These are phyloP conservation scores for Drosophila trapezifrons DNA, from an alignment of 1,140 invertebrate genomes.

Conservation along the genomic window DNA sequence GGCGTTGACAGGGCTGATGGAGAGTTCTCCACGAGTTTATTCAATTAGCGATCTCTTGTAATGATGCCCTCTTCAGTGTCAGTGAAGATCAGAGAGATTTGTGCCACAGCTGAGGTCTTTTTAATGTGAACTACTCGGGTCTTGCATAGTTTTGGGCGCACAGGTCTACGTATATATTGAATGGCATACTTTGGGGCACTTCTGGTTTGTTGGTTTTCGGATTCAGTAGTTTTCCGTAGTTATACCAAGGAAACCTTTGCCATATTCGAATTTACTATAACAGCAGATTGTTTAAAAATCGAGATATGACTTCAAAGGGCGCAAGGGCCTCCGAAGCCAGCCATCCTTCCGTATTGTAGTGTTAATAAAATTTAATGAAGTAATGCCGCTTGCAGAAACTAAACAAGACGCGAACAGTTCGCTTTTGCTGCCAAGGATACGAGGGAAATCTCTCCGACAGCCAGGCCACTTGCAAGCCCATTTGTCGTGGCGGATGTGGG, in stretches of 20 bases:
- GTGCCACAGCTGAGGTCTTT: not conserved
- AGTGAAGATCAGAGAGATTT: conserved; percentile 21
- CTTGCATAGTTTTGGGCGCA: conserved; percentile 11
- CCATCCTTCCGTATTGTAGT: no score
- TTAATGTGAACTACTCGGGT: no score
- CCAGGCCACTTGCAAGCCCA: conserved; percentile 77
- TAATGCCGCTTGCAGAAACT: conserved; percentile 41
- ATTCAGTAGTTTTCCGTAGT: no score
- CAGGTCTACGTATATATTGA: not conserved
- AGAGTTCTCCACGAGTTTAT: conserved; percentile 28
- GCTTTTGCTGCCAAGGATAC: conserved; percentile 80
- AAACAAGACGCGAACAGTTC: conserved; percentile 79
- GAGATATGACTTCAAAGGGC: not conserved
- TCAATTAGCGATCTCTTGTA: conserved; percentile 31
- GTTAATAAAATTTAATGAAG: no score
- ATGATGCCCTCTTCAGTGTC: conserved; percentile 25
- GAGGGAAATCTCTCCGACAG: conserved; percentile 79
- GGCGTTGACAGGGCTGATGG: conserved; percentile 18
- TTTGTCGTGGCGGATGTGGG: conserved; percentile 80
- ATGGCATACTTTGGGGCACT: conserved; percentile 1
- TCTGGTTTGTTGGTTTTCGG: no score
- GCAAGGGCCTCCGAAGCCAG: no score
- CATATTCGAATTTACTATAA: no score
- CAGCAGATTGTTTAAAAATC: no score
- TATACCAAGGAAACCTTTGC: no score